Conservation (phyloP, 2,113 vertebrate species). For the Hemiscyllium ocellatum region DNA sequence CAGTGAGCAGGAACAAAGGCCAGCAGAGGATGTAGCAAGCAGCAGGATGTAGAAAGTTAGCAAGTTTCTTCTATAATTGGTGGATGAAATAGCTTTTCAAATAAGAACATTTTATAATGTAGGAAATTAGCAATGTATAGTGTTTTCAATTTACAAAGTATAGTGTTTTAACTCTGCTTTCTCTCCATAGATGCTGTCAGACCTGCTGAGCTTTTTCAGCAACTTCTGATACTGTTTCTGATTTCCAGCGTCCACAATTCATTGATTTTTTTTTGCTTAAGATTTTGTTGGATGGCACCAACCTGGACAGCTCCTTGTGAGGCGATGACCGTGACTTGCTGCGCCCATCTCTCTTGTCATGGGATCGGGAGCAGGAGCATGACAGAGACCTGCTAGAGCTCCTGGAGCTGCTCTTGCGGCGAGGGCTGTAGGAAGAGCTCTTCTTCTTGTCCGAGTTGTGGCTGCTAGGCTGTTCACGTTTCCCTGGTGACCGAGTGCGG, state of each 20-base stretch:
- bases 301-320: conserved; percentile 66
- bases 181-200: no score
- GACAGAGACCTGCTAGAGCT: conserved; percentile 77
- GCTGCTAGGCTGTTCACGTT: conserved; percentile 52
- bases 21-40: background rate
- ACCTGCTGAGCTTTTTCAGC: no score
- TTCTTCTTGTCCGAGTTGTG: conserved; percentile 69
- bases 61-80: background rate
- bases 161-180: background rate
- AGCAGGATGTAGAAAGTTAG: background rate
- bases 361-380: conserved; percentile 67
- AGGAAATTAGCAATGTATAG: background rate
- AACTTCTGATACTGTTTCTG: no score
- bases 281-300: background rate
- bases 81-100: no score
- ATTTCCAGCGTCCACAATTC: no score
- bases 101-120: background rate
- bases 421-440: conserved; percentile 65
- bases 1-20: no score
- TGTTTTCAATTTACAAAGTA: background rate
- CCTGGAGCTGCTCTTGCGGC: conserved; percentile 78
- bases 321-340: conserved; percentile 56
- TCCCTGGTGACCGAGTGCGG: conserved; percentile 64
- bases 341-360: conserved; percentile 58
- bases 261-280: no score